Percentiles rank a stretch among this genome's conserved stretches.
phyloP scores from a whole-genome alignment of 2,888 invertebrate genomes.

The Plagodis dolabraria region DNA sequence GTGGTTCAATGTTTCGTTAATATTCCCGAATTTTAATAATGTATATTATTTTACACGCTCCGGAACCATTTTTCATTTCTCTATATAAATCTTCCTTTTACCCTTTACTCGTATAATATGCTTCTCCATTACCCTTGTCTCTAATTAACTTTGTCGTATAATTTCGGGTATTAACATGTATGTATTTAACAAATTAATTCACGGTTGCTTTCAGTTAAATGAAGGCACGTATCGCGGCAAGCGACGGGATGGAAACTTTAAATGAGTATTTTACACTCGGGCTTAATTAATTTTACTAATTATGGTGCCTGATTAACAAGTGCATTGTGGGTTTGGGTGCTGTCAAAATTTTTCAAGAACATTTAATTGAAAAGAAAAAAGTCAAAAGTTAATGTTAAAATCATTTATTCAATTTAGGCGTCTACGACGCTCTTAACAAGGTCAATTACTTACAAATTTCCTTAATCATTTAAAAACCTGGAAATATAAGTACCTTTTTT shows the following conservation, averaged over 20 bases:
- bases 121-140: conserved; percentile 4
- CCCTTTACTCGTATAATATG: neutral
- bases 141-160: conserved; percentile 23
- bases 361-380: too few relatives aligned
- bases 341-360: neutral
- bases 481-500: too few relatives aligned
- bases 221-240: conserved; percentile 25
- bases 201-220: conserved; percentile 31
- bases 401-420: too few relatives aligned
- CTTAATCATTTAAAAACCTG: too few relatives aligned
- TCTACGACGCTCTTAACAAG: too few relatives aligned
- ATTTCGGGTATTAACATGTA: conserved; percentile 14
- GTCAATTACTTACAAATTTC: too few relatives aligned
- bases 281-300: conserved; percentile 49
- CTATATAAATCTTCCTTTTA: neutral
- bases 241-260: conserved; percentile 53
- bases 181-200: conserved; percentile 45
- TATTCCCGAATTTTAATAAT: too few relatives aligned
- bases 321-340: neutral
- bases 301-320: conserved; percentile 17
- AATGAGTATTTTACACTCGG: conserved; percentile 47
- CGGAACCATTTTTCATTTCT: neutral
- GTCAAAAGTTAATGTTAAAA: too few relatives aligned
- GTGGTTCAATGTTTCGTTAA: too few relatives aligned
- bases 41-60: too few relatives aligned